These are phyloP conservation scores for Helobdella robusta DNA, from an alignment of 2,888 invertebrate species.

Conservation along the genomic window DNA sequence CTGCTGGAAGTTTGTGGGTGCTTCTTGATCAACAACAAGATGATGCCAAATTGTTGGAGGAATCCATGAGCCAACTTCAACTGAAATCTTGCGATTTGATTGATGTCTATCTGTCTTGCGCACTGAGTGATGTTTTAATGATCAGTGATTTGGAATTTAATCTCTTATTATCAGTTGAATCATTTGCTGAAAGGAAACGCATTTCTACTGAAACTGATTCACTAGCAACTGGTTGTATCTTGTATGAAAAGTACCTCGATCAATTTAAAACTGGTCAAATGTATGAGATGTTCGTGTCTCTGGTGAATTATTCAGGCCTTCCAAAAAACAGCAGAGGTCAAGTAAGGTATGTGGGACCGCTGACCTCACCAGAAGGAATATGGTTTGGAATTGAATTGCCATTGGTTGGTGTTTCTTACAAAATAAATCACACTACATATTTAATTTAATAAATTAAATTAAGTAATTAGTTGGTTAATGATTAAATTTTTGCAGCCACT, in stretches of 20 bases:
- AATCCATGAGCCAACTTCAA: not conserved
- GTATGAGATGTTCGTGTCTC: slow-evolving; percentile 12
- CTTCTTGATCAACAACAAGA: not conserved
- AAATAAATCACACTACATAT: not conserved
- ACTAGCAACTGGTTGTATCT: slow-evolving; percentile 3
- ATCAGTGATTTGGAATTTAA: slow-evolving; percentile 17
- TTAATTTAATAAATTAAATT: not conserved
- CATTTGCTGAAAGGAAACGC: slow-evolving; percentile 18
- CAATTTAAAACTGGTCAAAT: slow-evolving; percentile 13
- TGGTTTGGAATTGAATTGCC: slow-evolving; percentile 42
- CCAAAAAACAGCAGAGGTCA: slow-evolving; percentile 24
- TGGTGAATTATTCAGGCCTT: slow-evolving; percentile 2
- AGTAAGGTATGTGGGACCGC: slow-evolving; percentile 27
- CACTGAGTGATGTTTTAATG: not conserved
- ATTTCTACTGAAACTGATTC: slow-evolving; percentile 14
- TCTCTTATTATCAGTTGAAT: slow-evolving; percentile 15
- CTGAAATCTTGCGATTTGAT: slow-evolving; percentile 21
- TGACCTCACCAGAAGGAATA: slow-evolving; percentile 38
- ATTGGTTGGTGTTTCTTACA: slow-evolving; percentile 23
- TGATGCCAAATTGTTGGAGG: not conserved
- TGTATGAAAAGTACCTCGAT: slow-evolving; percentile 15
- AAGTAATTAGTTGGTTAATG: not conserved
- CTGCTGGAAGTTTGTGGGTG: slow-evolving; percentile 14
- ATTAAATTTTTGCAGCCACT: too few species aligned
- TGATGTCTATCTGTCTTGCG: slow-evolving; percentile 2